These are phyloP conservation scores for Procavia capensis DNA, from an alignment of 2,113 vertebrate species.

Conservation along the genomic window DNA sequence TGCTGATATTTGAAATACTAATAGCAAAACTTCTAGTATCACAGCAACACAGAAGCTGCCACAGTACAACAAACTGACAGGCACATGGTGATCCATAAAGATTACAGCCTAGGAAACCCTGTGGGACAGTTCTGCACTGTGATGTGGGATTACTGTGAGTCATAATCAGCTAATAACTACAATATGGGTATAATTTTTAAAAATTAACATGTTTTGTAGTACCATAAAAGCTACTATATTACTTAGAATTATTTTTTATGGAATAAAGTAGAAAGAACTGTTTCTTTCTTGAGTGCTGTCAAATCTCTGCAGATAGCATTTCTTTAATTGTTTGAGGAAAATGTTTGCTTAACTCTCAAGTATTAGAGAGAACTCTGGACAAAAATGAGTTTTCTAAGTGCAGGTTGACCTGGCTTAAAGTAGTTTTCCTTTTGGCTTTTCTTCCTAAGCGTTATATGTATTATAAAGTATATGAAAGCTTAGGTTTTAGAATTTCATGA, in stretches of 20 bases:
- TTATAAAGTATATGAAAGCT: background rate
- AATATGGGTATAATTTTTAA: background rate
- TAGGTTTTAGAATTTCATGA: constrained; percentile 34
- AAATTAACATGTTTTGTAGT: constrained; percentile 10
- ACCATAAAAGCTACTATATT: background rate
- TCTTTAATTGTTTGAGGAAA: constrained; percentile 5
- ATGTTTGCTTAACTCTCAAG: constrained; percentile 22
- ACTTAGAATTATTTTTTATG: constrained; percentile 20
- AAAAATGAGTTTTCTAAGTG: constrained; percentile 39
- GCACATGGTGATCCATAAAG: too few species aligned
- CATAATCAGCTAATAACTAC: too few species aligned
- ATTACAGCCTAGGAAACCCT: too few species aligned
- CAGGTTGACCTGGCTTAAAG: background rate
- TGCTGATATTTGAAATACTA: too few species aligned
- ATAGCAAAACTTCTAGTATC: too few species aligned
- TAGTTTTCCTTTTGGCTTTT: constrained; percentile 57
- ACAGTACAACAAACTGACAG: too few species aligned
- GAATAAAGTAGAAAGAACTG: background rate
- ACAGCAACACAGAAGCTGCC: too few species aligned
- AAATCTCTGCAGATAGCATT: background rate
- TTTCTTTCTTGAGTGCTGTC: background rate
- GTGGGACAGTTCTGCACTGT: too few species aligned
- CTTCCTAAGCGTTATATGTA: background rate
- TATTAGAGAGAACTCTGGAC: constrained; percentile 35
- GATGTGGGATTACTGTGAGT: too few species aligned